Evolutionary conservation across 2,113 vertebrate genomes (phyloP), one percentile per base, ranked within the genome.

Genomic region (Saccopteryx leptura): DNA sequence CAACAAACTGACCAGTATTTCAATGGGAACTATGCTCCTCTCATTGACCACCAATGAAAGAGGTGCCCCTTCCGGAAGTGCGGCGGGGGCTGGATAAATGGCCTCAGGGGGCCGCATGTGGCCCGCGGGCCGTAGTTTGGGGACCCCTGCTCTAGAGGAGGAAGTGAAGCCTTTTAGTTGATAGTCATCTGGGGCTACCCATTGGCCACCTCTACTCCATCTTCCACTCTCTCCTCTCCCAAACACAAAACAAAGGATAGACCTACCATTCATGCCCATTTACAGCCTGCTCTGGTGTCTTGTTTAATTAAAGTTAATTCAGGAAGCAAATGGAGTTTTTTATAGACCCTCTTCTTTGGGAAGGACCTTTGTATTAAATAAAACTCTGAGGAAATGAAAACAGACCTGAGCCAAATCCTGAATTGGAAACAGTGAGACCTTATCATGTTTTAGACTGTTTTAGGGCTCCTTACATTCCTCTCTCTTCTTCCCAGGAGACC

Each of bases 241-340:
- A n/a, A 65, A 23, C 7, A 80, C 46, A 69, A 15, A 50, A 48
- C 31, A 56, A 46, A 83, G 65, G 83, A 65, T 14, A 61, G 48
- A 86, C 39, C 80, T 9, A 54, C 82, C 61, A 68, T 0, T 7
- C 7, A 14, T 48, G 23, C 33, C 31, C 26, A 11, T 71, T 87
- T 85, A 58, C 39, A 85, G n/a, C 54, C 88, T 39, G 10, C 24
- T 61, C 0, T 31, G 39, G 18, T 24, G 52, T 63, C 66, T 58
- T 78, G 15, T 88, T 96, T 76, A 72, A 74, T 85, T 63, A 85
- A 31, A 92, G 24, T 72, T 56, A 26, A 39, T 79, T 84, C 72
- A 91, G 33, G 50, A 90, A 93, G 63, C 21, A 86, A 58, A 63
- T 50, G 33, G 56, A 71, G 33, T 4, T 56, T 15, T 79, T 84